Conservation (phyloP, 2,888 invertebrate species). For the Phragmatobia fuliginosa region DNA sequence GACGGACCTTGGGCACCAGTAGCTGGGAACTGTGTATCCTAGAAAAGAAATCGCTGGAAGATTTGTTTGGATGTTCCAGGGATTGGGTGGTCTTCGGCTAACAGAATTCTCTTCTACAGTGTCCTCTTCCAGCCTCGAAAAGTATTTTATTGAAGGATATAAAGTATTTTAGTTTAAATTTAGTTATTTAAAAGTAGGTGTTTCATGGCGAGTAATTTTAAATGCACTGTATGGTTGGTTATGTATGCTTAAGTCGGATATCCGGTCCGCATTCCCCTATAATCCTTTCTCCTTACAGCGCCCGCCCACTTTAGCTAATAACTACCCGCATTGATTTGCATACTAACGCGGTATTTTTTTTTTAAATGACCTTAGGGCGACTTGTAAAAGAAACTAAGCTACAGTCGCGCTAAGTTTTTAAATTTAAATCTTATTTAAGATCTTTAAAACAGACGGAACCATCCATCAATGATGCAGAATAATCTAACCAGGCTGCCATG, state of each 20-base stretch:
- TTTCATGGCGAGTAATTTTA: slow-evolving; percentile 46
- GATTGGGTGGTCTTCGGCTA: too few species aligned
- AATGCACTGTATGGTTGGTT: slow-evolving; percentile 10
- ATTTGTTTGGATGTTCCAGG: too few species aligned
- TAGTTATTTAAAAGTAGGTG: slow-evolving; percentile 48
- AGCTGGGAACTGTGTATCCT: too few species aligned
- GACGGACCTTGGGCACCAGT: too few species aligned
- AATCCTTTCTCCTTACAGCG: slow-evolving; percentile 57
- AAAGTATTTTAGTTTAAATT: slow-evolving; percentile 33
- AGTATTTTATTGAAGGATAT: not conserved
- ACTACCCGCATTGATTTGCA: slow-evolving; percentile 54
- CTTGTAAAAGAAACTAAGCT: not conserved
- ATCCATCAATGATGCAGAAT: too few species aligned
- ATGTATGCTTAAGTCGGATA: slow-evolving; percentile 63
- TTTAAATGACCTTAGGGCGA: slow-evolving; percentile 25
- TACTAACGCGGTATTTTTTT: slow-evolving; percentile 51
- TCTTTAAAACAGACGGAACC: not conserved
- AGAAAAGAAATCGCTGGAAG: too few species aligned
- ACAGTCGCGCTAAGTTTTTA: not conserved
- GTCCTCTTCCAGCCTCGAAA: not conserved
- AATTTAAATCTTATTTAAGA: not conserved
- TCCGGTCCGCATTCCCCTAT: slow-evolving; percentile 72
- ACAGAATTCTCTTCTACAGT: not conserved
- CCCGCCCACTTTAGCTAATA: slow-evolving; percentile 35
- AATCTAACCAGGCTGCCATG: too few species aligned